Evolutionary conservation across 2,888 invertebrate genomes (phyloP).

Genomic region (Ochlodes sylvanus): DNA sequence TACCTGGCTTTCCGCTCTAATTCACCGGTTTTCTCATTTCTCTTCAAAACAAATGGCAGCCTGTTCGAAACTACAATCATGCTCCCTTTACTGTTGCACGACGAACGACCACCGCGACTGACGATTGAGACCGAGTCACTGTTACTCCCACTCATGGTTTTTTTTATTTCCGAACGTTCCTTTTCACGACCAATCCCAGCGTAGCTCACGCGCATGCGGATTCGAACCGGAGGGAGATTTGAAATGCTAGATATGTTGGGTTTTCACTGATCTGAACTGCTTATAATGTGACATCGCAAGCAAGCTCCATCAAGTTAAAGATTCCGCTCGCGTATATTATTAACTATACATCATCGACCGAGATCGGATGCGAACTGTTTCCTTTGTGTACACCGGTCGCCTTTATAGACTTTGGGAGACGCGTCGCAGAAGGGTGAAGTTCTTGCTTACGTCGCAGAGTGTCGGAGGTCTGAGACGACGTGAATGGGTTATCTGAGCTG

Average conservation of each 20-base stretch:
- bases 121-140: constrained; percentile 51
- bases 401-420: constrained; percentile 76
- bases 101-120: constrained; percentile 58
- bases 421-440: constrained; percentile 74
- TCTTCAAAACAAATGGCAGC: constrained; percentile 93
- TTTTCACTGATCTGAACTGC: constrained; percentile 54
- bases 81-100: constrained; percentile 87
- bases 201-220: constrained; percentile 70
- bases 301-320: constrained; percentile 48
- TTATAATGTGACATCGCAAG: constrained; percentile 64
- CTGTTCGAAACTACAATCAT: constrained; percentile 97
- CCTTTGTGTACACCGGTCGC: constrained; percentile 68
- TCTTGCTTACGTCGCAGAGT: constrained; percentile 60
- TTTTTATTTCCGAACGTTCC: constrained; percentile 59
- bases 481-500: constrained; percentile 70
- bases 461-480: constrained; percentile 64
- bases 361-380: constrained; percentile 76
- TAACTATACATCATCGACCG: constrained; percentile 70
- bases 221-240: constrained; percentile 64
- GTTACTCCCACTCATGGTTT: constrained; percentile 67
- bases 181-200: constrained; percentile 74
- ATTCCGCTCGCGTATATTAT: constrained; percentile 55
- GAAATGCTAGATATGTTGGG: constrained; percentile 51
- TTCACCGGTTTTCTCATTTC: constrained; percentile 89
- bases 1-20: constrained; percentile 94